Evolutionary conservation across 2,888 invertebrate genomes (phyloP).

Genomic region (Hypolimnas misippus): DNA sequence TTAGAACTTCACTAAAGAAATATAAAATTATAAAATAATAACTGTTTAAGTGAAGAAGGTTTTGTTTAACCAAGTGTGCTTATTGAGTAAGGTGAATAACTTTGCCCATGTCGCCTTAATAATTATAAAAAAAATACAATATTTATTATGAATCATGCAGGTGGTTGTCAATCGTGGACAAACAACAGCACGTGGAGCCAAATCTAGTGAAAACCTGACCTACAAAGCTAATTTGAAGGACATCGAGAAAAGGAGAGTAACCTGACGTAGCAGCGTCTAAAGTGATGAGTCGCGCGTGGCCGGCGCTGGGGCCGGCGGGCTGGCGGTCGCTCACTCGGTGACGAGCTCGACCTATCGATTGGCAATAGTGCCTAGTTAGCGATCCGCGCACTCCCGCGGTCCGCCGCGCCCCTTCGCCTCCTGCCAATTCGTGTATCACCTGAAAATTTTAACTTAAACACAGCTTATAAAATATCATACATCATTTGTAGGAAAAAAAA

Average conservation of each 20-base stretch:
- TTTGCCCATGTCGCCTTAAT: too few species aligned
- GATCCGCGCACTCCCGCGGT: slow-evolving; percentile 52
- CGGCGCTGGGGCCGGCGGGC: slow-evolving; percentile 55
- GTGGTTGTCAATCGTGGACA: slow-evolving; percentile 58
- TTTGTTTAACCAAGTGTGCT: too few species aligned
- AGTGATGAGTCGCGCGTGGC: slow-evolving; percentile 81
- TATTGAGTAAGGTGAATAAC: background rate
- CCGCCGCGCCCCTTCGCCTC: slow-evolving; percentile 43
- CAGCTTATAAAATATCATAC: too few species aligned
- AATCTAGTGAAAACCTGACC: slow-evolving; percentile 80
- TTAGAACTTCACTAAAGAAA: too few species aligned
- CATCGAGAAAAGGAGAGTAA: slow-evolving; percentile 84
- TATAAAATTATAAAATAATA: too few species aligned
- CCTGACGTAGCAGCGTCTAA: slow-evolving; percentile 82
- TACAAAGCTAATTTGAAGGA: slow-evolving; percentile 85
- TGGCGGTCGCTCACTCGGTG: slow-evolving; percentile 38
- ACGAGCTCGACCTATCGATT: slow-evolving; percentile 82
- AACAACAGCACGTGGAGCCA: slow-evolving; percentile 79
- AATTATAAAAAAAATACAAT: slow-evolving; percentile 15
- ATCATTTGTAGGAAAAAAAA: too few species aligned
- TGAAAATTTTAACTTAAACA: too few species aligned
- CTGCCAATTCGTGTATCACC: slow-evolving; percentile 28
- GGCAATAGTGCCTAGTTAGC: slow-evolving; percentile 83
- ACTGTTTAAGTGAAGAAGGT: too few species aligned
- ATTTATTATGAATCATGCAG: slow-evolving; percentile 47